Percentiles rank a stretch among this genome's conserved stretches.
Evolutionary conservation across 2,113 vertebrate genomes (phyloP).

Genomic region (Chitala chitala): DNA sequence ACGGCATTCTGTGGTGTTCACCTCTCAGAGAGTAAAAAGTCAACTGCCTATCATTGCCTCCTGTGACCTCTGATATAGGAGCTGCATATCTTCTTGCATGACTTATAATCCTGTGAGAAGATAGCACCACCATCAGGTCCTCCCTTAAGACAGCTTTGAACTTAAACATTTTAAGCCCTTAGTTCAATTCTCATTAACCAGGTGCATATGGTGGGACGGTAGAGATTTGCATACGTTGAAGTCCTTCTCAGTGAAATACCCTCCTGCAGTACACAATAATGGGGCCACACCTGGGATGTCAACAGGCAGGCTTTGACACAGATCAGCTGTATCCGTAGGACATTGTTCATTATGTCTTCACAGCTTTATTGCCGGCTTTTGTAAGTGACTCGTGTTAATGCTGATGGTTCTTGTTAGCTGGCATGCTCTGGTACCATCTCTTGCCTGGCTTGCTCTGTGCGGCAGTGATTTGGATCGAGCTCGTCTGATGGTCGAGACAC

Average conservation of each 20-base stretch:
- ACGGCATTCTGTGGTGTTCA: too few species aligned
- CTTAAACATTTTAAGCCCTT: neutral
- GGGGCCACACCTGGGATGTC: too few species aligned
- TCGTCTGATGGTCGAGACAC: neutral
- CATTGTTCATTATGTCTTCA: conserved; percentile 15
- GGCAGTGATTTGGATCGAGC: neutral
- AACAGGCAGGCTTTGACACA: neutral
- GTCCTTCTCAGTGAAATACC: neutral
- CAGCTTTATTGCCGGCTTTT: neutral
- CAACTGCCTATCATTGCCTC: neutral
- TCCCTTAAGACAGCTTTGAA: neutral
- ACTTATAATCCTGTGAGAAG: neutral
- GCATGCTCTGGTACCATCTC: too few species aligned
- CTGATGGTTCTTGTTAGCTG: neutral
- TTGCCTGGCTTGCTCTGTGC: neutral
- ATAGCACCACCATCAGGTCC: too few species aligned
- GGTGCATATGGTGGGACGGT: neutral
- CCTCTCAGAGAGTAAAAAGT: neutral
- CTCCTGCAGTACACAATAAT: neutral
- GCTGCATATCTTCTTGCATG: too few species aligned
- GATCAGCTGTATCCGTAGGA: too few species aligned
- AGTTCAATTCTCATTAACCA: neutral
- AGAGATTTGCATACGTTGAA: neutral
- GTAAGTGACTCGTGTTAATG: neutral
- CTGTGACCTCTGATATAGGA: neutral